Percentiles rank a stretch among this genome's conserved stretches.
Conservation (phyloP, 1,140 invertebrate genomes). For the Rhyacophila brunnea region DNA sequence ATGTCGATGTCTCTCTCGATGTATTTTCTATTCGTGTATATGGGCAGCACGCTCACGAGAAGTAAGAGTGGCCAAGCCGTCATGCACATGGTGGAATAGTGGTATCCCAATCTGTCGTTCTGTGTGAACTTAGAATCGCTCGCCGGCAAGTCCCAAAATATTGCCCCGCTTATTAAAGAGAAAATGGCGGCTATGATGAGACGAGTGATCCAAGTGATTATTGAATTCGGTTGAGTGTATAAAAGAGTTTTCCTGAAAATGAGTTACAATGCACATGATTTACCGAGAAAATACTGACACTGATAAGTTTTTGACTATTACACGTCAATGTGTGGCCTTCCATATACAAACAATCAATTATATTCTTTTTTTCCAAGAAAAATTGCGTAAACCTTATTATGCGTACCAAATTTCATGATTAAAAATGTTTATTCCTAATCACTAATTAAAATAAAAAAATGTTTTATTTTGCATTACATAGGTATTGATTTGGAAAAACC, state of each 20-base stretch:
- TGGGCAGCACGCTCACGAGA: slow-evolving; percentile 65
- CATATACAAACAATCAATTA: too few species aligned
- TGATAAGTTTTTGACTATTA: too few species aligned
- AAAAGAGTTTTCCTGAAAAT: slow-evolving; percentile 59
- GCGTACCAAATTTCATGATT: too few species aligned
- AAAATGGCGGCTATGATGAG: slow-evolving; percentile 75
- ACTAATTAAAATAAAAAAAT: too few species aligned
- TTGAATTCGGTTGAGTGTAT: slow-evolving; percentile 84
- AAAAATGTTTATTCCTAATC: too few species aligned
- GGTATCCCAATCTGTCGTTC: slow-evolving; percentile 78
- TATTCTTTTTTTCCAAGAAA: too few species aligned
- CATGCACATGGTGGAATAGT: slow-evolving; percentile 78
- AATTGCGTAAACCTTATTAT: too few species aligned
- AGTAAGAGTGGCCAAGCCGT: slow-evolving; percentile 75
- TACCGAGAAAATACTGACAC: too few species aligned
- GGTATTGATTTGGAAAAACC: too few species aligned
- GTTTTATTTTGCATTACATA: too few species aligned
- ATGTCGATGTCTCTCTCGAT: slow-evolving; percentile 78
- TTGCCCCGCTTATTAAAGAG: slow-evolving; percentile 79
- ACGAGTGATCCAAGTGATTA: slow-evolving; percentile 74
- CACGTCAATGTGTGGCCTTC: too few species aligned
- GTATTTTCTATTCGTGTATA: slow-evolving; percentile 64
- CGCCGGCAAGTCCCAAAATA: slow-evolving; percentile 86
- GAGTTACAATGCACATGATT: too few species aligned
- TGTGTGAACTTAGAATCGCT: slow-evolving; percentile 66